Conservation (phyloP, 2,888 invertebrate species). For the Ecdyonurus torrentis region DNA sequence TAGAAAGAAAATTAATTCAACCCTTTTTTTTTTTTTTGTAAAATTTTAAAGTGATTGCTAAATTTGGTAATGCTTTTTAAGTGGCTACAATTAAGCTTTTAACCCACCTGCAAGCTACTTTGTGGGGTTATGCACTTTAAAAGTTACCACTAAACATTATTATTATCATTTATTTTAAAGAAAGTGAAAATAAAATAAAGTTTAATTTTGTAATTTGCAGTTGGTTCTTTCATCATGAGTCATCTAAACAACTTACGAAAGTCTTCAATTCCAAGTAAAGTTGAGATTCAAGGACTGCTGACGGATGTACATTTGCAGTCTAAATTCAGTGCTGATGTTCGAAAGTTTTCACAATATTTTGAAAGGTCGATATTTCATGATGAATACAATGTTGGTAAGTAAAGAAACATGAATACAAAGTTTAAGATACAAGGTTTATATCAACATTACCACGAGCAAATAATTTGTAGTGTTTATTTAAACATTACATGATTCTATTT, state of each 20-base stretch:
- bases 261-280: slow-evolving; percentile 67
- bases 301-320: slow-evolving; percentile 59
- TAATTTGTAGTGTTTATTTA: slow-evolving; percentile 1
- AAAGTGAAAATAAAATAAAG: no score
- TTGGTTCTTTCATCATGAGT: slow-evolving; percentile 90
- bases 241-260: slow-evolving; percentile 76
- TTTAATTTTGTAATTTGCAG: slow-evolving; percentile 35
- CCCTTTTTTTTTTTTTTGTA: background rate
- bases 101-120: no score
- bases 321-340: slow-evolving; percentile 69
- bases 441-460: background rate
- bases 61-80: no score
- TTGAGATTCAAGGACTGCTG: slow-evolving; percentile 69
- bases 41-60: no score
- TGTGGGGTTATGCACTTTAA: no score
- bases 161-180: no score
- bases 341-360: slow-evolving; percentile 83
- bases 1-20: slow-evolving; percentile 1
- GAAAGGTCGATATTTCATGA: slow-evolving; percentile 80
- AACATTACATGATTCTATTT: background rate
- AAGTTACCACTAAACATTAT: no score
- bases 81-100: no score
- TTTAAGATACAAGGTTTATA: no score
- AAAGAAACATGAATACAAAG: no score
- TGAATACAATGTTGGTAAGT: slow-evolving; percentile 65